phyloP scores from a whole-genome alignment of 2,113 vertebrate species.

The Vanacampus margaritifer region DNA sequence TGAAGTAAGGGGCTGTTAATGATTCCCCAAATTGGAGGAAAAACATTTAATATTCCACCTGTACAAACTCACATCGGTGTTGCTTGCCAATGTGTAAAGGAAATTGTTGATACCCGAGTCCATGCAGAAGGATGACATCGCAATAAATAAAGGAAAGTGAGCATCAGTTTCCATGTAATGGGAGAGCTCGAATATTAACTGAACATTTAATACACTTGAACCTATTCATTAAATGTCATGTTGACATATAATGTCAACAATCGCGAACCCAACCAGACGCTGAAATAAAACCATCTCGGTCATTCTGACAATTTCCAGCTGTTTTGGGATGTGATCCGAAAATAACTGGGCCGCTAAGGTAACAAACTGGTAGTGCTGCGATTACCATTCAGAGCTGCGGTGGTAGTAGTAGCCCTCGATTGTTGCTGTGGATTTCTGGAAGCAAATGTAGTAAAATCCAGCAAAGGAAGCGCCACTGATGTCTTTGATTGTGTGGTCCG shows the following conservation, averaged over 20 bases:
- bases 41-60: not conserved
- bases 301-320: not conserved
- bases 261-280: not conserved
- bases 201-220: not conserved
- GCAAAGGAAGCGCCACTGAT: constrained; percentile 99
- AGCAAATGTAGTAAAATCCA: constrained; percentile 99
- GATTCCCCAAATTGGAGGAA: not conserved
- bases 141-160: not conserved
- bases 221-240: not conserved
- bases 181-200: not conserved
- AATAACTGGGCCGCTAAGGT: not conserved
- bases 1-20: not conserved
- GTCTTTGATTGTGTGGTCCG: constrained; percentile 99
- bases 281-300: not conserved
- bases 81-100: not conserved
- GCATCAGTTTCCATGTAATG: not conserved
- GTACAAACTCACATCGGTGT: not conserved
- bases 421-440: constrained; percentile 98
- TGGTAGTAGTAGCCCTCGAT: constrained; percentile 99
- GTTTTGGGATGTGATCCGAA: not conserved
- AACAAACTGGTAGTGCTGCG: too few relatives aligned
- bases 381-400: constrained; percentile 97
- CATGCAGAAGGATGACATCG: not conserved
- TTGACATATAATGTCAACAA: not conserved
- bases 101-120: not conserved